Conservation (phyloP, 2,888 invertebrate species). For the Plusia festucae region DNA sequence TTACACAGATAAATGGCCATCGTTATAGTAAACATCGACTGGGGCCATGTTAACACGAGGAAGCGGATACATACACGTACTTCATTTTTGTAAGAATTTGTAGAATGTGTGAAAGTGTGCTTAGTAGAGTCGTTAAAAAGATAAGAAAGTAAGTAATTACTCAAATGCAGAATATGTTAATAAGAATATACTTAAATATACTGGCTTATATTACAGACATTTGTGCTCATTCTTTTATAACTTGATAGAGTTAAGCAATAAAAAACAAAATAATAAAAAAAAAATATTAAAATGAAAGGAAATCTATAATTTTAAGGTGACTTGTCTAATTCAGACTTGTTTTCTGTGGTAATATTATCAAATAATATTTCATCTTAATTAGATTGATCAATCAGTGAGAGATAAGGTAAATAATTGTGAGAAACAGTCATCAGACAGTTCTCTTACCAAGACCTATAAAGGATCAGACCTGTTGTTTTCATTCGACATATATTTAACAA, state of each 20-base stretch:
- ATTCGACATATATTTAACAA: background rate
- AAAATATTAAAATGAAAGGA: background rate
- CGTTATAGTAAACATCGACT: slow-evolving; percentile 27
- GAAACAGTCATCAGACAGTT: background rate
- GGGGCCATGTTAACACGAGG: slow-evolving; percentile 24
- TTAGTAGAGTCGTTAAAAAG: background rate
- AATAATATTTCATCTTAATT: slow-evolving; percentile 12
- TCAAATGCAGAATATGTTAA: background rate
- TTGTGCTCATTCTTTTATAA: background rate
- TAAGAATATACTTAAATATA: background rate
- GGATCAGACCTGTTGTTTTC: background rate
- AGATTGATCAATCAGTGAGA: slow-evolving; percentile 14
- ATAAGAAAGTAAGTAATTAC: background rate
- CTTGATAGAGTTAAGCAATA: background rate
- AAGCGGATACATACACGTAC: slow-evolving; percentile 30
- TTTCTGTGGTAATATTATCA: slow-evolving; percentile 10
- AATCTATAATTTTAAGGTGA: background rate
- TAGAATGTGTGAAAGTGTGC: background rate
- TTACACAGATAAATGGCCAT: slow-evolving; percentile 49
- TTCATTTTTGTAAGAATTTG: background rate
- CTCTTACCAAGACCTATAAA: background rate
- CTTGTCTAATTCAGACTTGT: background rate
- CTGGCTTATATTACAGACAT: background rate
- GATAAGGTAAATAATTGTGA: slow-evolving; percentile 26
- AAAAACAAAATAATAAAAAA: background rate